A percentile compares a stretch with the other conserved stretches of the same genome.
phyloP scores from a whole-genome alignment of 2,888 invertebrate species.

The Dorcus hopei region DNA sequence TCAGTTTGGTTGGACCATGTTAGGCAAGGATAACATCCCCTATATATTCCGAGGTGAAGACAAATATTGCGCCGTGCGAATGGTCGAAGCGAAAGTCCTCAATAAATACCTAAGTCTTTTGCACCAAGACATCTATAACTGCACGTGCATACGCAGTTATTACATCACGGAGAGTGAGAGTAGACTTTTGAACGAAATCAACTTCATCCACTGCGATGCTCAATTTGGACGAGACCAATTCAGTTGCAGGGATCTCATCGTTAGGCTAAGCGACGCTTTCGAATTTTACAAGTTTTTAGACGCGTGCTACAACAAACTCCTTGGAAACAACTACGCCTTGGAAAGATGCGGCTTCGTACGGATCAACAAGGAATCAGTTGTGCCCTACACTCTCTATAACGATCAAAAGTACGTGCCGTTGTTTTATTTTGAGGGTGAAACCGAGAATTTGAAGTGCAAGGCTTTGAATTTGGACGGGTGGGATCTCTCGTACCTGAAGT shows the following conservation, averaged over 20 bases:
- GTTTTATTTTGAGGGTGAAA: slow-evolving; percentile 88
- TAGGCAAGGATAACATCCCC: slow-evolving; percentile 83
- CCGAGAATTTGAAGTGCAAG: slow-evolving; percentile 84
- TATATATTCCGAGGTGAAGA: slow-evolving; percentile 81
- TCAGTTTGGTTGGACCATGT: slow-evolving; percentile 87
- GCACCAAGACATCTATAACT: slow-evolving; percentile 86
- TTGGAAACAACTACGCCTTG: slow-evolving; percentile 65
- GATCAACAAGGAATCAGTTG: slow-evolving; percentile 90
- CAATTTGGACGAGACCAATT: slow-evolving; percentile 87
- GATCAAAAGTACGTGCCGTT: slow-evolving; percentile 85
- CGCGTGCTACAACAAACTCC: slow-evolving; percentile 81
- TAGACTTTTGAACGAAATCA: slow-evolving; percentile 87
- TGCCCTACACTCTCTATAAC: slow-evolving; percentile 84
- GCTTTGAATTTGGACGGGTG: slow-evolving; percentile 86
- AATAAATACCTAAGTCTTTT: slow-evolving; percentile 86
- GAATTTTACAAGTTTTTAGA: slow-evolving; percentile 89
- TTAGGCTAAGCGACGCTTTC: slow-evolving; percentile 80
- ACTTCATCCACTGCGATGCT: slow-evolving; percentile 85
- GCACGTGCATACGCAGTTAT: slow-evolving; percentile 88
- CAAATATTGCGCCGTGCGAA: slow-evolving; percentile 89
- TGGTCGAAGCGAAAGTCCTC: slow-evolving; percentile 87
- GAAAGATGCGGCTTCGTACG: slow-evolving; percentile 89
- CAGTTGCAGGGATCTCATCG: slow-evolving; percentile 85
- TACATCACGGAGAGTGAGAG: slow-evolving; percentile 91
- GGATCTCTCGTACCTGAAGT: slow-evolving; percentile 90